Base-by-base conservation (phyloP, 2,113 vertebrate genomes). In the Cacatua alba region DNA sequence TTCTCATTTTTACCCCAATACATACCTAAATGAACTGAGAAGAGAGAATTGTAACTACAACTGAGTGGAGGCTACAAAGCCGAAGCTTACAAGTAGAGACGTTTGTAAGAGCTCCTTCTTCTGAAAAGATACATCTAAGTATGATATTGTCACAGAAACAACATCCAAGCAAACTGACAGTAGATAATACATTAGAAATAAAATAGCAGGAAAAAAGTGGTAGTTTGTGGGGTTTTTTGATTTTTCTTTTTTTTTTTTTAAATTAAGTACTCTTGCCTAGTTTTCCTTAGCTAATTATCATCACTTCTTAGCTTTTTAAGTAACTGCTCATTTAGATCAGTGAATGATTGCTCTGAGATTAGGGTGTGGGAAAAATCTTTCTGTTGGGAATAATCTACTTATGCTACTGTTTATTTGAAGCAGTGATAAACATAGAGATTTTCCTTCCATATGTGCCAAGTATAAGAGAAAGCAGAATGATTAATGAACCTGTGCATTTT, bases 401-500 rank as follows among this genome's bases (percentile, higher is more conserved):
- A 37, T 37, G 37, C 37, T 37, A 37, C 37, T 37, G 37, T 37
- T 37, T 37, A 37, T 37, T 37, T 37, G 37, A 37, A 37, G 37
- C 37, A 37, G 37, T 37, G 37, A 37, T 37, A 37, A 37, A 37
- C 37, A 37, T 37, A 37, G 37, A 37, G 37, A 37, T 37, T 37
- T 37, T 37, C 37, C 37, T 37, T 37, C 37, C 37, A 37, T 37
- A 37, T 37, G 37, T 37, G 37, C 37, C 37, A 37, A 37, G 37
- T 37, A 37, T 37, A 37, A 37, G 37, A 37, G 37, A 37, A 37
- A 37, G 98, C 97, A 97, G 96, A 96, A 98, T 98, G 98, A 99
- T 99, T 99, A 98, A 99, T 97, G 96, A 97, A 98, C 95, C 48
- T 85, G 75, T 97, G 82, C 87, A 94, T 97, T 97, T 96, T 43